Percentiles rank a stretch among this genome's conserved stretches.
Evolutionary conservation across 2,113 vertebrate genomes (phyloP).

Genomic region (Heterochromis multidens): DNA sequence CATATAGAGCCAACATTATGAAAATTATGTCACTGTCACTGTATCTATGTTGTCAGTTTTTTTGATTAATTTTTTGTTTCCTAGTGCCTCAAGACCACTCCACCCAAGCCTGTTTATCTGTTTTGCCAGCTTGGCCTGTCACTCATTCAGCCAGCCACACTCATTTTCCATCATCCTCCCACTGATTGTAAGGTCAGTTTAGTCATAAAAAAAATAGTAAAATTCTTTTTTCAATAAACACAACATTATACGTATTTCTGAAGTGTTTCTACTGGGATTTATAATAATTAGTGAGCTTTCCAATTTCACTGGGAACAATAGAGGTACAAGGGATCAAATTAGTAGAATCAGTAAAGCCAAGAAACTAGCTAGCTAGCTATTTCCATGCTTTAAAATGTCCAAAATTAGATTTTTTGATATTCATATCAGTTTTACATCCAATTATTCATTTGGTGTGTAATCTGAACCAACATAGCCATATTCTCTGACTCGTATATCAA

Average conservation of each 20-base stretch:
- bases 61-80: neutral
- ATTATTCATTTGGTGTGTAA: neutral
- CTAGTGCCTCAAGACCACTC: neutral
- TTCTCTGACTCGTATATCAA: no score
- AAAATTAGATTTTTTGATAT: neutral
- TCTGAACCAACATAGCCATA: neutral
- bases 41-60: no score
- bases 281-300: neutral
- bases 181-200: neutral
- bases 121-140: neutral
- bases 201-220: neutral
- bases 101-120: neutral
- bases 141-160: neutral
- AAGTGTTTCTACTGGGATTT: neutral
- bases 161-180: neutral
- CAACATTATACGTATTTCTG: neutral
- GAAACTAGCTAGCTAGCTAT: neutral
- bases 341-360: neutral
- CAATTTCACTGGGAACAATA: neutral
- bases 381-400: neutral
- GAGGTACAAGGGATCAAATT: neutral
- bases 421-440: neutral
- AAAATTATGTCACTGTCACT: neutral
- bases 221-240: neutral
- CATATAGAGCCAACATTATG: neutral